A percentile compares a stretch with the other conserved stretches of the same genome.
Conservation (phyloP, 1,140 invertebrate species). For the Adoxophyes honmai region DNA sequence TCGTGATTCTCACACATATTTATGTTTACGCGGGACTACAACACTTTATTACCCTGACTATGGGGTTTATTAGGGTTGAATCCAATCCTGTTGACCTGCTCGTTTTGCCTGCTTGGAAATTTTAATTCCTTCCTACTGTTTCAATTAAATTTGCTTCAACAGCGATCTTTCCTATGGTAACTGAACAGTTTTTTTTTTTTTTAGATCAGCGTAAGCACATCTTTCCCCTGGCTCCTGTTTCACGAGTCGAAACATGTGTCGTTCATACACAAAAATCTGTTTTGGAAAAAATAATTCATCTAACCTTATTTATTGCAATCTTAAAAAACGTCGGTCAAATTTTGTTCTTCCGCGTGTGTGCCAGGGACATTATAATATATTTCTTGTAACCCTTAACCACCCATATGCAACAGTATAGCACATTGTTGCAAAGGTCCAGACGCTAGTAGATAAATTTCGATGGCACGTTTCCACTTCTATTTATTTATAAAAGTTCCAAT, state of each 20-base stretch:
- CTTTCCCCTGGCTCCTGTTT: constrained; percentile 15
- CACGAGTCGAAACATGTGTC: constrained; percentile 14
- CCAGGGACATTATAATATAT: constrained; percentile 29
- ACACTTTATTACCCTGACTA: neutral
- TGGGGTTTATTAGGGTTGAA: neutral
- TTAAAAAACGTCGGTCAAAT: neutral
- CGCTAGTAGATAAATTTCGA: constrained; percentile 26
- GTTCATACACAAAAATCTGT: constrained; percentile 8
- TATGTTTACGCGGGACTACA: too few relatives aligned
- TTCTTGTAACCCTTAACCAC: constrained; percentile 26
- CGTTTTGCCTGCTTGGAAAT: neutral
- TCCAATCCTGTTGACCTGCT: neutral
- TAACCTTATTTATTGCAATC: neutral
- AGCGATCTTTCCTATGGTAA: constrained; percentile 12
- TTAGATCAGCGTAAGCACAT: constrained; percentile 20
- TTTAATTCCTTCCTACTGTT: constrained; percentile 2
- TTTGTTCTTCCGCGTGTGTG: constrained; percentile 4
- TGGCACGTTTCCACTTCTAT: constrained; percentile 27
- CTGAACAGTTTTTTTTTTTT: constrained; percentile 18
- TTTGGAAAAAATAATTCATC: neutral
- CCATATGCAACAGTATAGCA: constrained; percentile 25
- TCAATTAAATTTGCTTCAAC: constrained; percentile 16
- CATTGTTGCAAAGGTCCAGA: constrained; percentile 20
- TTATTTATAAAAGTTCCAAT: too few relatives aligned
- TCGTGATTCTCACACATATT: too few relatives aligned